Conservation (phyloP, 2,797 vertebrate genomes). For the Eremophila alpestris region DNA sequence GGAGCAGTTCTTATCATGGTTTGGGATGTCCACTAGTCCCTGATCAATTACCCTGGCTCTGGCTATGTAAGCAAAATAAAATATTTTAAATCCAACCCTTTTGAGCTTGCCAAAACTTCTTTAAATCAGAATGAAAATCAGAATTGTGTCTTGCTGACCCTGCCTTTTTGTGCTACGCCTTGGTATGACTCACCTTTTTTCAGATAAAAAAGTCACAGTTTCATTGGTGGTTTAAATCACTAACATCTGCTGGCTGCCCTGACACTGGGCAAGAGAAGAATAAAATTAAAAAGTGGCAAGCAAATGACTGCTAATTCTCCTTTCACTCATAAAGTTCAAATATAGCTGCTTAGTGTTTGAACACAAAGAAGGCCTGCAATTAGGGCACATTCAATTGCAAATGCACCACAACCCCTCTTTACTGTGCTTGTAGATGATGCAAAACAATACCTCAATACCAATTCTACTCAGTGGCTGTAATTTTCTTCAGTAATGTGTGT, state of each 20-base stretch:
- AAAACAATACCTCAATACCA: not conserved
- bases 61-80: not conserved
- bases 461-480: not conserved
- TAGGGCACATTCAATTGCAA: constrained; percentile 3
- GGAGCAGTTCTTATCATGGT: not conserved
- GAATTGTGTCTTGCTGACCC: not conserved
- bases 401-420: not conserved
- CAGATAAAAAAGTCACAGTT: not conserved
- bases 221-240: not conserved
- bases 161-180: not conserved
- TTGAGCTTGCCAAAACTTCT: not conserved
- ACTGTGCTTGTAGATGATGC: not conserved
- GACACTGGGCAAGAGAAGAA: not conserved
- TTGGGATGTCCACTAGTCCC: not conserved
- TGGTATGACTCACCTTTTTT: not conserved
- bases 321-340: constrained; percentile 3
- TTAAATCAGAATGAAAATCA: not conserved
- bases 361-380: not conserved
- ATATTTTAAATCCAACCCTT: not conserved
- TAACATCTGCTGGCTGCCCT: not conserved
- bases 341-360: constrained; percentile 25
- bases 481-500: not conserved
- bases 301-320: constrained; percentile 7
- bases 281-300: not conserved
- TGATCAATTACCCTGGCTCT: not conserved